Evolutionary conservation across 2,113 vertebrate genomes (phyloP).

Genomic region (Okapia johnstoni): DNA sequence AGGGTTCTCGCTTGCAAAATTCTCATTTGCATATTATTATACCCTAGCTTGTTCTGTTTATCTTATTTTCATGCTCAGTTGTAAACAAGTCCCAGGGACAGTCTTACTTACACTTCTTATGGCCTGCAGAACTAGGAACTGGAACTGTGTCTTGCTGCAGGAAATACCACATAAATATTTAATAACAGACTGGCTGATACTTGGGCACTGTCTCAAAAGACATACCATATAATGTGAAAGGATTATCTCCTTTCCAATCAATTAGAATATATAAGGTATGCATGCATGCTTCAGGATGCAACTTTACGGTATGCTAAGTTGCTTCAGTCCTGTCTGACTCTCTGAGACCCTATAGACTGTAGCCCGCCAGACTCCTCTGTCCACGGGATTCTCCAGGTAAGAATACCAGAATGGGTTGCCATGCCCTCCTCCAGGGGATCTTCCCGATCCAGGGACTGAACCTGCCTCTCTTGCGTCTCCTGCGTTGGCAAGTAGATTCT

Average conservation of each 20-base stretch:
- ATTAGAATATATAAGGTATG: not conserved
- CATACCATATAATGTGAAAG: not conserved
- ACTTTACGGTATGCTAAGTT: not conserved
- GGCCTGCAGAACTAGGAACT: not conserved
- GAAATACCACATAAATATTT: not conserved
- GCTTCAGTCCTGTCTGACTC: not conserved
- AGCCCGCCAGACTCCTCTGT: not conserved
- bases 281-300: not conserved
- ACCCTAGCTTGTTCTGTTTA: not conserved
- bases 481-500: not conserved
- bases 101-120: not conserved
- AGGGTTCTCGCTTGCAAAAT: not conserved
- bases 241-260: not conserved
- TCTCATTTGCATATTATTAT: not conserved
- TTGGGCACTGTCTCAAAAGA: conserved; percentile 1
- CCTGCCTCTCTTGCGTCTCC: not conserved
- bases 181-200: not conserved
- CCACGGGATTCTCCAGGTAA: not conserved
- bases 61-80: not conserved
- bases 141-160: not conserved
- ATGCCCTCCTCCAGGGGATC: not conserved
- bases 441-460: not conserved
- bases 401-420: not conserved
- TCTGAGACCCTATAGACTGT: not conserved
- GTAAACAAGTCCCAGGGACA: conserved; percentile 14